phyloP scores from a whole-genome alignment of 1,140 invertebrate genomes.

The Cydia strobilella region DNA sequence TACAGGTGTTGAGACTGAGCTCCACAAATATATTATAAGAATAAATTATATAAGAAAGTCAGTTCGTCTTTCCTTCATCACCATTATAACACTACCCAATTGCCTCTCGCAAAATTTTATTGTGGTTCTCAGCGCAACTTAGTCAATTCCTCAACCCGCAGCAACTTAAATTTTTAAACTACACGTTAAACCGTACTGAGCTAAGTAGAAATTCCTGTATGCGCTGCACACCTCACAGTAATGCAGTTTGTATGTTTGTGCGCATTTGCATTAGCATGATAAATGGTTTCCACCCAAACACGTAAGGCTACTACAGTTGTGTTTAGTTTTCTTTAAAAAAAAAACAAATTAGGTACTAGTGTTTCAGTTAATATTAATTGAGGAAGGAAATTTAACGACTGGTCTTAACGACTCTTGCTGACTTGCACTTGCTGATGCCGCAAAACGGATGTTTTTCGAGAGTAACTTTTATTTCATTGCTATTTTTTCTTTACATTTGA shows the following conservation, averaged over 20 bases:
- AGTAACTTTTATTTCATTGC: no score
- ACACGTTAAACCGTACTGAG: background rate
- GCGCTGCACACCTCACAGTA: background rate
- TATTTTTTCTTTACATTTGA: no score
- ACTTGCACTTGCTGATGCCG: background rate
- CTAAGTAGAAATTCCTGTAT: constrained; percentile 1
- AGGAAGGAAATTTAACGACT: background rate
- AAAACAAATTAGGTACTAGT: no score
- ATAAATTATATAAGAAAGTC: no score
- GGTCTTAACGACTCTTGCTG: background rate
- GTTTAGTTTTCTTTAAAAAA: background rate
- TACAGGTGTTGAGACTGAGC: no score
- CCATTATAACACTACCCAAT: no score
- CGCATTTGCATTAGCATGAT: constrained; percentile 10
- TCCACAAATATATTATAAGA: no score
- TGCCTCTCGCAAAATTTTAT: background rate
- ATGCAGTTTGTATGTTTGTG: background rate
- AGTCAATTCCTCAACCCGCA: background rate
- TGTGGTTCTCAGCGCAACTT: background rate
- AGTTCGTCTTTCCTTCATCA: no score
- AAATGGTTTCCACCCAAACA: background rate
- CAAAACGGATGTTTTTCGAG: no score
- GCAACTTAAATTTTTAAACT: background rate
- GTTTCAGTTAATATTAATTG: background rate
- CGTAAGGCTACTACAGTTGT: background rate